Evolutionary conservation across 2,888 invertebrate genomes (phyloP), one percentile per base, ranked within the genome.

Genomic region (Dasysyrphus albostriatus): DNA sequence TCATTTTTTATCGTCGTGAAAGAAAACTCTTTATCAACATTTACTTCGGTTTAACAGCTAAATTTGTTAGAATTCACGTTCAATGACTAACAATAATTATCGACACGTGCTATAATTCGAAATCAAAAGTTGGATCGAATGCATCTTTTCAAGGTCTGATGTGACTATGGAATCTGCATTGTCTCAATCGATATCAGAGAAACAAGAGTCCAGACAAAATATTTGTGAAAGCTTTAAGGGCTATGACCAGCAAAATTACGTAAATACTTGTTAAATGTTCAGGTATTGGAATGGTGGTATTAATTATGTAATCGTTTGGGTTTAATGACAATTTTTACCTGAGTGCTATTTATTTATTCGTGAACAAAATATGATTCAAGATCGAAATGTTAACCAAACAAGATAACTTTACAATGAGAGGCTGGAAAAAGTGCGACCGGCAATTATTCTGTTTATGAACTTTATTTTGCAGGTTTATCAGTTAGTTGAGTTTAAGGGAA

Each of bases 1-100:
- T 19, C 42, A 16, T 19, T 67, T 75, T 24, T 24, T 24, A 24
- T 24, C 24, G 24, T 24, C 75, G 54, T 56, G 56, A 80, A 74
- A 67, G 5, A 49, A 58, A 67, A 59, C 19, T 54, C 61, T 44
- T 47, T 16, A 32, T 44, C 61, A 54, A 10, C n/a, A 42, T 39
- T 37, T 58, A 24, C 24, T 24, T 3, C 29, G 56, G 37, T 47
- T 47, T 16, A 47, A 44, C 44, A 58, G 37, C 29, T 59, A n/a
- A 49, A n/a, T 14, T 47, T n/a, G 44, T 16, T 24, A 37, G 47
- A 59, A 58, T 58, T 59, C 29, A 14, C 39, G 42, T 37, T 54
- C 19, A 70, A 63, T 76, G 75, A 76, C 70, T 70, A 75, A 81
- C 81, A 81, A 1, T 39, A 81, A 1, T 39, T 70, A 39, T 12